Percentiles rank a stretch among this genome's conserved stretches.
Evolutionary conservation across 1,140 invertebrate genomes (phyloP).

Genomic region (Calosoma granatense): DNA sequence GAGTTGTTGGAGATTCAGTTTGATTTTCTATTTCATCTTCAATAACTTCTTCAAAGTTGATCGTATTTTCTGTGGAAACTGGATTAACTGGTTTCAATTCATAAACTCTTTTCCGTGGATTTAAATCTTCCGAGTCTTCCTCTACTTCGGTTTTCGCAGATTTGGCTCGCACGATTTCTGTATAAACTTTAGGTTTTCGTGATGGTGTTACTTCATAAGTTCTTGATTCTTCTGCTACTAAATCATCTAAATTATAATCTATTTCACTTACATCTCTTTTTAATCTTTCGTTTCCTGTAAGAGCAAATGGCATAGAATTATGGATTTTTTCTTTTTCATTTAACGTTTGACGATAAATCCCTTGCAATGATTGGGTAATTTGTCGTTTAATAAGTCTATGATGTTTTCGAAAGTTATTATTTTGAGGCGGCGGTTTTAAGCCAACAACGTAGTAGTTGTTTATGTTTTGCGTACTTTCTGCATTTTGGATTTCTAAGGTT

Average conservation of each 20-base stretch:
- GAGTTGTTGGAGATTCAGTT: not conserved
- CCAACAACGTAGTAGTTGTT: slow-evolving; percentile 25
- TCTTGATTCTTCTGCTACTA: not conserved
- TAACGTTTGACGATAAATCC: too few relatives aligned
- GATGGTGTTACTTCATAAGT: slow-evolving; percentile 23
- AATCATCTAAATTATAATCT: slow-evolving; percentile 16
- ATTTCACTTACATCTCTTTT: too few relatives aligned
- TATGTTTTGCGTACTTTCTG: slow-evolving; percentile 16
- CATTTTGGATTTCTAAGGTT: slow-evolving; percentile 1
- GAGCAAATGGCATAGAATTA: too few relatives aligned
- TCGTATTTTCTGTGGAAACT: slow-evolving; percentile 18
- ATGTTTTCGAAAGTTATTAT: slow-evolving; percentile 19
- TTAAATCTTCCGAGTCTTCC: slow-evolving; percentile 16
- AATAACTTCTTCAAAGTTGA: slow-evolving; percentile 1
- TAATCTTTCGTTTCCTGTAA: too few relatives aligned
- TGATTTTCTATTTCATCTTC: slow-evolving; percentile 19
- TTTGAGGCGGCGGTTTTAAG: slow-evolving; percentile 26
- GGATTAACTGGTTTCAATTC: slow-evolving; percentile 19
- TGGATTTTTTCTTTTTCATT: too few relatives aligned
- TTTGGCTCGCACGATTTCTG: slow-evolving; percentile 16
- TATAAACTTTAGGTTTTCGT: slow-evolving; percentile 17
- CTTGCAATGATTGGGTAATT: slow-evolving; percentile 12
- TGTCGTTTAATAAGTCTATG: slow-evolving; percentile 16
- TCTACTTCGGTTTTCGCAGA: slow-evolving; percentile 17
- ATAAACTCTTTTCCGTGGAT: slow-evolving; percentile 14